Base-by-base conservation (phyloP, 2,797 vertebrate genomes). In the Benthosema pterotum region DNA sequence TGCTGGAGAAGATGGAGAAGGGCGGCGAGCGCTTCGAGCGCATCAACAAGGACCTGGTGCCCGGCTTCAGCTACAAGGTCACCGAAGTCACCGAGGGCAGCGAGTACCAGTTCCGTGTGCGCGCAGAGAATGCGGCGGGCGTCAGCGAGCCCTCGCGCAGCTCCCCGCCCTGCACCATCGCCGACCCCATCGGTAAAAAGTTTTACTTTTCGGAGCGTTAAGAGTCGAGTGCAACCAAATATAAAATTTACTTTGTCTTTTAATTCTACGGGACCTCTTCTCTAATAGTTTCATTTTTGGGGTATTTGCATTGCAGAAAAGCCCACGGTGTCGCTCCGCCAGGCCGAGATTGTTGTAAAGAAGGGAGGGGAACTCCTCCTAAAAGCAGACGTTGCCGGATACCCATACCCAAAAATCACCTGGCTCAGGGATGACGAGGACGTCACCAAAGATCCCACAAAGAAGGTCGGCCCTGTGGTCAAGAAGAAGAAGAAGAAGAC, bases 121-220 rank as follows among this genome's bases (percentile, higher is more conserved):
- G 96, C 80, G 97, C 97, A 12, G 98, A 99, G 82, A 99, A 99
- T 19, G 94, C 95, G 45, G 98, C 97, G 1, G 98, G 98, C 52
- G 86, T 97, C 78, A 96, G 98, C 13, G 96, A 98, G 49, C 97
- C 98, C 5, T 99, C 97, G 53, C 93, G 94, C 58, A 94, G 93
- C 79, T 93, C 95, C 16, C 92, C 86, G 70, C 91, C 88, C 52
- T 87, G 94, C 45, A 95, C 92, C 86, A 96, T 96, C 60, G 89
- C 92, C 16, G 97, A 98, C 86, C 95, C 97, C 46, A 89, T 93
- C 63, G 96, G 98, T 99, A 92, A 22, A 22, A 22, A 22, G 19
- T 22, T 22, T 22, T 22, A 22, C 2, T 22, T 22, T 22, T 22
- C 19, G 4, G 19, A 22, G 4, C 19, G 19, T 22, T 2, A 22